Evolutionary conservation across 2,888 invertebrate genomes (phyloP).

Genomic region (Podabrus alpinus): DNA sequence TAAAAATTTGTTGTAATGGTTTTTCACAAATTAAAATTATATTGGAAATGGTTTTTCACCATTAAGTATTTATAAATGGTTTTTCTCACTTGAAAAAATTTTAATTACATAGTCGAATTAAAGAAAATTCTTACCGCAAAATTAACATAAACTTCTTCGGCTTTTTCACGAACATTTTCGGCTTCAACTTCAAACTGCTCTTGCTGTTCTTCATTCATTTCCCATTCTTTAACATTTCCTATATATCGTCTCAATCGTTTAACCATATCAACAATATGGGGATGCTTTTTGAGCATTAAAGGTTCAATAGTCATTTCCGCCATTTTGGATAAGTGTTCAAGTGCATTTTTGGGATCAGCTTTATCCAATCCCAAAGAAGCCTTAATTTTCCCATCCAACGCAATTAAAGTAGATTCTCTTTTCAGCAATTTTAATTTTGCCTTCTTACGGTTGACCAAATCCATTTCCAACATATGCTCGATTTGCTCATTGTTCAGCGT

Average conservation of each 20-base stretch:
- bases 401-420: conserved; percentile 67
- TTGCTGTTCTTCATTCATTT: conserved; percentile 64
- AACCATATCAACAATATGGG: conserved; percentile 77
- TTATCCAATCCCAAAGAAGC: conserved; percentile 67
- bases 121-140: conserved; percentile 55
- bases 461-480: conserved; percentile 57
- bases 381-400: conserved; percentile 69
- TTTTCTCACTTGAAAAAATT: background rate
- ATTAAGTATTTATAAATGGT: background rate
- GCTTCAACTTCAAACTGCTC: conserved; percentile 70
- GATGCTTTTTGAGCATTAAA: conserved; percentile 81
- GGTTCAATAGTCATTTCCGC: conserved; percentile 66
- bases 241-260: conserved; percentile 76
- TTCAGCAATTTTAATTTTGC: conserved; percentile 64
- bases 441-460: conserved; percentile 62
- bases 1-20: background rate
- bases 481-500: conserved; percentile 65
- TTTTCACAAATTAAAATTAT: background rate
- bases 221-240: conserved; percentile 79
- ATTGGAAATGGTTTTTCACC: background rate
- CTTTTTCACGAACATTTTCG: conserved; percentile 69
- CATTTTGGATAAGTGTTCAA: conserved; percentile 68
- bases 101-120: too few species aligned
- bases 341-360: conserved; percentile 74
- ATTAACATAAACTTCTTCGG: conserved; percentile 65